Conservation (phyloP, 2,113 vertebrate species). For the Oenanthe oenanthe region DNA sequence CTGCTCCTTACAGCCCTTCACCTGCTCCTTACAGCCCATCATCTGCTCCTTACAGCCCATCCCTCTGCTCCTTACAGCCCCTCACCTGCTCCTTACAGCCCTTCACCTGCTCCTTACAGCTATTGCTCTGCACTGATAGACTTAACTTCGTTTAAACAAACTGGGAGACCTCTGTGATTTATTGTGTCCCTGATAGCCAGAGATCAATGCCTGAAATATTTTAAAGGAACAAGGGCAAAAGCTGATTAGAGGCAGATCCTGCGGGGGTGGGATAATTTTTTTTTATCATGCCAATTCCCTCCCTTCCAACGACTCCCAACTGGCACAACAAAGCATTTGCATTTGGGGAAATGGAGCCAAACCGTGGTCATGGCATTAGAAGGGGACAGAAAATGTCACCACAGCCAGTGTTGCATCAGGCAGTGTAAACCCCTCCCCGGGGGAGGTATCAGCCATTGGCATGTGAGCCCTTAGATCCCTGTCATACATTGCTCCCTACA, state of each 20-base stretch:
- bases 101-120: background rate
- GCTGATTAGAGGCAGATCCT: background rate
- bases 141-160: background rate
- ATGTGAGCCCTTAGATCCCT: rapidly evolving
- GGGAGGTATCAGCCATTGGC: rapidly evolving
- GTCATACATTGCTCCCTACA: background rate
- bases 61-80: too few species aligned
- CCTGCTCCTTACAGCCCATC: background rate
- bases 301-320: rapidly evolving
- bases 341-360: background rate
- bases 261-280: rapidly evolving
- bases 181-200: background rate
- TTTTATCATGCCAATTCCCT: background rate
- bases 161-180: background rate
- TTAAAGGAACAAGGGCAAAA: background rate
- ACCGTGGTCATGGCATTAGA: too few species aligned
- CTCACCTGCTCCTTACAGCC: too few species aligned
- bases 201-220: background rate
- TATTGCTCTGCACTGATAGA: rapidly evolving
- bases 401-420: background rate
- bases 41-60: background rate
- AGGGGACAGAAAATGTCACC: background rate
- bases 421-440: background rate
- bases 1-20: background rate
- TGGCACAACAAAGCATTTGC: background rate